Percentiles rank a stretch among this genome's conserved stretches.
Conservation (phyloP, 2,888 invertebrate species). For the Atethmia centrago region DNA sequence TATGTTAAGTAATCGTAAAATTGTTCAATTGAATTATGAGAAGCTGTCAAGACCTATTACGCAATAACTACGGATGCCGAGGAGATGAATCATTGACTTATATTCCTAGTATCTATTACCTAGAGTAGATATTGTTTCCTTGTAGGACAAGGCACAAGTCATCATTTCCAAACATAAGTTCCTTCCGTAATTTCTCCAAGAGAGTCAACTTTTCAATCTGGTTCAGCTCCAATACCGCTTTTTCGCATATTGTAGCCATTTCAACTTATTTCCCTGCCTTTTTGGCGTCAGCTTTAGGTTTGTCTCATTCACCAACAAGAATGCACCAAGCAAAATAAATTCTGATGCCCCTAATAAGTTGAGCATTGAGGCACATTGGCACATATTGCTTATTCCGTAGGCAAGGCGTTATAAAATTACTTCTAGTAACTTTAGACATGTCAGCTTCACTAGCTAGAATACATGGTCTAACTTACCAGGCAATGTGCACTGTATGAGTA, state of each 20-base stretch:
- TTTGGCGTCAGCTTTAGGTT: not conserved
- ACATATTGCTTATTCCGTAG: conserved; percentile 12
- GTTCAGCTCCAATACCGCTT: not conserved
- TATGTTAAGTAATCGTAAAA: conserved; percentile 34
- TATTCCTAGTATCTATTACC: conserved; percentile 15
- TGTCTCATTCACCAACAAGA: not conserved
- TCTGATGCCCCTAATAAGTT: not conserved
- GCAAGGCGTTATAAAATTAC: conserved; percentile 17
- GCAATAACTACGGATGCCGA: not conserved
- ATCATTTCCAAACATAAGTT: not conserved
- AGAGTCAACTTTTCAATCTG: not conserved
- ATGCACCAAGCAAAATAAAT: not conserved
- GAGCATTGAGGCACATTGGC: not conserved
- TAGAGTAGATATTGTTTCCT: not conserved
- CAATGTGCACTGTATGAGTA: conserved; percentile 92
- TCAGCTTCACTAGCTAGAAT: not conserved
- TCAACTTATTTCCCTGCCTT: not conserved
- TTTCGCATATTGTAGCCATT: not conserved
- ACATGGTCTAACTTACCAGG: conserved; percentile 86
- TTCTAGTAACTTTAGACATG: not conserved
- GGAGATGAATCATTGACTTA: conserved; percentile 15
- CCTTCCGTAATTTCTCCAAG: not conserved
- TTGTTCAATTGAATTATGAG: conserved; percentile 32
- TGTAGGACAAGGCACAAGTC: not conserved
- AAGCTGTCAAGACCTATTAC: conserved; percentile 34